Conservation (phyloP, 2,113 vertebrate species). For the Microcebus griseorufus region DNA sequence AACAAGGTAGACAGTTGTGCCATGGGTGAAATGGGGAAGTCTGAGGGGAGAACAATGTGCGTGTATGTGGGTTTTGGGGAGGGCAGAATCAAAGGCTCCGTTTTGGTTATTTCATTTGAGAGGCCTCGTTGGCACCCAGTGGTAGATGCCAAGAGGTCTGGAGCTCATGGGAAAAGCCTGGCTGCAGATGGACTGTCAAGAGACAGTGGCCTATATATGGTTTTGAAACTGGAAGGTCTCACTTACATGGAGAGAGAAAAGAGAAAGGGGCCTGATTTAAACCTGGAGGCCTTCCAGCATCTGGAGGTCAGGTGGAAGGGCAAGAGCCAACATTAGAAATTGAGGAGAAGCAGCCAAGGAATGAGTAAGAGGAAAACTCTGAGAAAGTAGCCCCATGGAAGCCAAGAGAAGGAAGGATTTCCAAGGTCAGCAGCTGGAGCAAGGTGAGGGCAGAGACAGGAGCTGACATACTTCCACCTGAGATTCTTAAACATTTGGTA, state of each 20-base stretch:
- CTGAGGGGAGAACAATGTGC: not conserved
- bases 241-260: not conserved
- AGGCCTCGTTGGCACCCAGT: no score
- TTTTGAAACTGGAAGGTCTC: not conserved
- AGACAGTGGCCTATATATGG: not conserved
- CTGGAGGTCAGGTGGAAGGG: slow-evolving; percentile 36
- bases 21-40: not conserved
- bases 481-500: not conserved
- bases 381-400: not conserved
- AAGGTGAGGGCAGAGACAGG: not conserved
- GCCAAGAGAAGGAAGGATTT: not conserved
- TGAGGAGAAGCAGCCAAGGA: slow-evolving; percentile 52
- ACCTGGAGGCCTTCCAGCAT: not conserved
- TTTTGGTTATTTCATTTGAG: not conserved
- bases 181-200: not conserved
- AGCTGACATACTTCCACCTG: not conserved
- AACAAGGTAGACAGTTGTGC: not conserved
- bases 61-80: no score
- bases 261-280: not conserved
- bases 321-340: slow-evolving; percentile 19
- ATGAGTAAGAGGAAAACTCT: slow-evolving; percentile 57
- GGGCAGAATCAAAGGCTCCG: not conserved
- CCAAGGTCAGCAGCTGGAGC: slow-evolving; percentile 8
- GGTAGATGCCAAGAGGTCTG: not conserved
- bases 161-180: not conserved